A percentile compares a stretch with the other conserved stretches of the same genome.
Conservation (phyloP, 2,797 vertebrate species). For the Poecilia wingei region DNA sequence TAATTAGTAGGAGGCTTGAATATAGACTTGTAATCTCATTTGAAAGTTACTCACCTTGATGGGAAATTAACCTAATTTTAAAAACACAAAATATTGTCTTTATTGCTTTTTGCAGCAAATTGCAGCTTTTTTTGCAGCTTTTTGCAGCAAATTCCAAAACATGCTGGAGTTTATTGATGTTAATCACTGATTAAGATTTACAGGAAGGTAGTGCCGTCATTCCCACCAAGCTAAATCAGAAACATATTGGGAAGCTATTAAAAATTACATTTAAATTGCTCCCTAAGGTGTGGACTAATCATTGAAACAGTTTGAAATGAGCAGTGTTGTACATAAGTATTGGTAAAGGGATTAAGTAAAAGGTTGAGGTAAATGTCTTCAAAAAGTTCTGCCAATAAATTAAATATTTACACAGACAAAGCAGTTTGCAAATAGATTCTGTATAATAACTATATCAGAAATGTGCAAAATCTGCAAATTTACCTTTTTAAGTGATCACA, state of each 20-base stretch:
- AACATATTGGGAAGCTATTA: conserved; percentile 14
- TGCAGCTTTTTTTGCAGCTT: too few relatives aligned
- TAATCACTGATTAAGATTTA: conserved; percentile 13
- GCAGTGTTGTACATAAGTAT: neutral
- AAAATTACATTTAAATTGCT: conserved; percentile 23
- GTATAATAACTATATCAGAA: neutral
- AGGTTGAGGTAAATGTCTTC: neutral
- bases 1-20: conserved; percentile 29
- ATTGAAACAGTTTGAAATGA: neutral
- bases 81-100: neutral
- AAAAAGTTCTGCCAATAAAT: neutral
- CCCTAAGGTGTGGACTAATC: neutral
- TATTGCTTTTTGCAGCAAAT: neutral
- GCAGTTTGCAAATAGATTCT: neutral
- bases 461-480: neutral
- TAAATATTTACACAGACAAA: neutral
- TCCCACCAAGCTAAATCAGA: conserved; percentile 4
- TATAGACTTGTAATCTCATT: conserved; percentile 6
- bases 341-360: neutral
- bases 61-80: conserved; percentile 19
- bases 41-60: neutral
- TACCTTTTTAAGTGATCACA: neutral
- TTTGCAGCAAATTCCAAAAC: neutral
- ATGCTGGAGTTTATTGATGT: neutral
- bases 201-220: conserved; percentile 9